Evolutionary conservation across 2,888 invertebrate genomes (phyloP).

Genomic region (Phanerotoma sp.): DNA sequence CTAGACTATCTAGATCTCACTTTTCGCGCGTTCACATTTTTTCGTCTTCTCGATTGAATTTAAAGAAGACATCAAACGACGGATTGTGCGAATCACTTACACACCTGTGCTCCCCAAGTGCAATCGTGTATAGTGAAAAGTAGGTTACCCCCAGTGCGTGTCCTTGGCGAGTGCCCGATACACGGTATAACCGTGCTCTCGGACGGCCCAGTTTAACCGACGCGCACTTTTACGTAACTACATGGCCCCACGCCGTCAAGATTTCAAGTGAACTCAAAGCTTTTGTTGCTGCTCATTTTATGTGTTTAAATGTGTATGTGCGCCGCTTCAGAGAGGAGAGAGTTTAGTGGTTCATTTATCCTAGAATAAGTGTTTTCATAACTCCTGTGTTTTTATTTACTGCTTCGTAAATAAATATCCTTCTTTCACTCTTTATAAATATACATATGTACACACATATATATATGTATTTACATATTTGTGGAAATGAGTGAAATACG

Average conservation of each 20-base stretch:
- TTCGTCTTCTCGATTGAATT: not conserved
- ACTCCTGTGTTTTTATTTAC: too few species aligned
- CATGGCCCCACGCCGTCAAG: conserved; percentile 7
- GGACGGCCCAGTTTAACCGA: conserved; percentile 37
- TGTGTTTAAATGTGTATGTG: not conserved
- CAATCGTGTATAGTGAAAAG: conserved; percentile 29
- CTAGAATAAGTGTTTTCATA: too few species aligned
- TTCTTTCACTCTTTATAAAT: too few species aligned
- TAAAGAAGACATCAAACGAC: not conserved
- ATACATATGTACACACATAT: too few species aligned
- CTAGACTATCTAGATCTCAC: too few species aligned
- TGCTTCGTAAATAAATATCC: too few species aligned
- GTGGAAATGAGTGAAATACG: too few species aligned
- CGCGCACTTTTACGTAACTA: conserved; percentile 48
- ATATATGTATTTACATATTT: too few species aligned
- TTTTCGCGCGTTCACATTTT: not conserved
- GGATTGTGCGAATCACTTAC: conserved; percentile 8
- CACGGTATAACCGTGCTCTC: conserved; percentile 26
- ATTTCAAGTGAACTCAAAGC: not conserved
- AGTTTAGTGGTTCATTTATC: too few species aligned
- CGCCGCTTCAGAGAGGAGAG: too few species aligned
- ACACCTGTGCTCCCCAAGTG: conserved; percentile 15
- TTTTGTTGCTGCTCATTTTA: not conserved
- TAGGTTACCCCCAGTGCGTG: conserved; percentile 35
- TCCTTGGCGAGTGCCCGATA: conserved; percentile 35